phyloP scores from a whole-genome alignment of 2,888 invertebrate species.

The Scrobipalpa atriplicella region DNA sequence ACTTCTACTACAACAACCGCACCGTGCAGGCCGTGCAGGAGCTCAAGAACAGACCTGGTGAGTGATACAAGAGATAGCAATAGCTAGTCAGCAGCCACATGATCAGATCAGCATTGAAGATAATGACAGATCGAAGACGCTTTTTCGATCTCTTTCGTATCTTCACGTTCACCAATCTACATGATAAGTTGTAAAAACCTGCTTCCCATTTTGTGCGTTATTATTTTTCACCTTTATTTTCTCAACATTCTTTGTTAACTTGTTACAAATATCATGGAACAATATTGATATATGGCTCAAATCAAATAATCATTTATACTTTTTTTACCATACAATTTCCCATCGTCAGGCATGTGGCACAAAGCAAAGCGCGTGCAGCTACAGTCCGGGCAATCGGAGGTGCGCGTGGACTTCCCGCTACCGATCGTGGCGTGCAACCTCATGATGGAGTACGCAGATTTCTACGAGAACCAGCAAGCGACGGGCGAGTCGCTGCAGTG shows the following conservation, averaged over 20 bases:
- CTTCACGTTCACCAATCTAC: neutral
- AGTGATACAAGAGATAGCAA: constrained; percentile 34
- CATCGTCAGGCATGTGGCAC: constrained; percentile 92
- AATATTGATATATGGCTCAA: no score
- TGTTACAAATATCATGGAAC: no score
- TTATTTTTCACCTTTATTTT: no score
- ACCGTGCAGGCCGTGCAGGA: constrained; percentile 98
- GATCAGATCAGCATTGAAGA: neutral
- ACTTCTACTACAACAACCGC: constrained; percentile 98
- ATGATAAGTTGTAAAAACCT: neutral
- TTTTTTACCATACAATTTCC: neutral
- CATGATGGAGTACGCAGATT: constrained; percentile 99
- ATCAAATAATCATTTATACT: no score
- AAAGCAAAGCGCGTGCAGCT: constrained; percentile 96
- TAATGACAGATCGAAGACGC: no score
- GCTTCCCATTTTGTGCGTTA: no score
- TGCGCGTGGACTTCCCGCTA: constrained; percentile 97
- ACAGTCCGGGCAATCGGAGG: constrained; percentile 96
- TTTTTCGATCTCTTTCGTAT: no score
- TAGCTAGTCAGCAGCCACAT: neutral
- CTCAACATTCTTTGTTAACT: neutral
- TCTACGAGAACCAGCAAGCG: constrained; percentile 97
- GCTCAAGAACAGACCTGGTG: constrained; percentile 95
- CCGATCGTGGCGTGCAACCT: constrained; percentile 99
- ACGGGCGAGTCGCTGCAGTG: constrained; percentile 97